These are phyloP conservation scores for Incurvaria masculella DNA, from an alignment of 2,888 invertebrate genomes.

Conservation along the genomic window DNA sequence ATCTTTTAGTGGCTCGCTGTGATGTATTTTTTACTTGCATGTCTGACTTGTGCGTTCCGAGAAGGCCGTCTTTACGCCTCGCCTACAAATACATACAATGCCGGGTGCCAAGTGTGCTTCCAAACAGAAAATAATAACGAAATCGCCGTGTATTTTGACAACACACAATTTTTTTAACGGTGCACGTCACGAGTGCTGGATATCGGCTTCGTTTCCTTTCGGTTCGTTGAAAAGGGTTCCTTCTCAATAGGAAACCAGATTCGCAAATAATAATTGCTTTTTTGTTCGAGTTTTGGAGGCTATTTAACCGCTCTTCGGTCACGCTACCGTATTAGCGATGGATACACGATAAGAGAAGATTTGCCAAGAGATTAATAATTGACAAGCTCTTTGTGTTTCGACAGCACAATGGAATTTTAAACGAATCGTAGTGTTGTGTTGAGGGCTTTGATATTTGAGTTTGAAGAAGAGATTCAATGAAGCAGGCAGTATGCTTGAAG, in stretches of 20 bases:
- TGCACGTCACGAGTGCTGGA: conserved; percentile 41
- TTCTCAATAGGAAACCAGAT: conserved; percentile 32
- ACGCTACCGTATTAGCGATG: conserved; percentile 45
- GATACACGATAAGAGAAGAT: conserved; percentile 36
- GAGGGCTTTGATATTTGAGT: background rate
- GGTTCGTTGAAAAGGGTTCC: conserved; percentile 48
- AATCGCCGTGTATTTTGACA: conserved; percentile 56
- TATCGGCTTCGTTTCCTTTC: conserved; percentile 49
- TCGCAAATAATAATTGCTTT: conserved; percentile 51
- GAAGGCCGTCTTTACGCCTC: background rate
- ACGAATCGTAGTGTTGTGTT: background rate
- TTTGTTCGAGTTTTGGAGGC: conserved; percentile 20
- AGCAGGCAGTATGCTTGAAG: background rate
- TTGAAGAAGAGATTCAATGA: background rate
- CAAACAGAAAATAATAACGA: conserved; percentile 57
- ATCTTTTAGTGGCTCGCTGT: background rate
- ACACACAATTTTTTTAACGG: conserved; percentile 49
- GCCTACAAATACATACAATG: background rate
- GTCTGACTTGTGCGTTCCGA: background rate
- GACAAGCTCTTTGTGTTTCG: conserved; percentile 47
- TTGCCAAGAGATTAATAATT: conserved; percentile 48
- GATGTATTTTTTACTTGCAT: background rate
- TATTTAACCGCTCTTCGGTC: background rate
- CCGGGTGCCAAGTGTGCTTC: conserved; percentile 51
- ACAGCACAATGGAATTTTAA: background rate